These are phyloP conservation scores for Rhinichthys klamathensis DNA, from an alignment of 2,113 vertebrate genomes.

Conservation along the genomic window DNA sequence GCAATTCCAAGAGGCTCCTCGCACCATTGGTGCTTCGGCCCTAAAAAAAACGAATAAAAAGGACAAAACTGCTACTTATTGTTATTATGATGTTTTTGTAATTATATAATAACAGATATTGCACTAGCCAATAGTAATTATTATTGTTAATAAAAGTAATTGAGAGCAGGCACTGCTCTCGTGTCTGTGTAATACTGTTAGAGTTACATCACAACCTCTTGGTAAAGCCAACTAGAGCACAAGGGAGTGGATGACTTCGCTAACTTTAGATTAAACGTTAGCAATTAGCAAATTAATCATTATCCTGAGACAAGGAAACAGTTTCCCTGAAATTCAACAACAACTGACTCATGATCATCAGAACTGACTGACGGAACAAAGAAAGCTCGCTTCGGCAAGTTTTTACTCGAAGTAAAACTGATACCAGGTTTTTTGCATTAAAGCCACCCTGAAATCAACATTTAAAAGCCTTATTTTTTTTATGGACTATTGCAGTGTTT, in stretches of 20 bases:
- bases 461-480: no score
- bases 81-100: no score
- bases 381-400: not conserved
- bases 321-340: not conserved
- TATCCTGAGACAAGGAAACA: not conserved
- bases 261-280: not conserved
- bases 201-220: not conserved
- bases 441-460: no score
- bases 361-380: not conserved
- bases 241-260: not conserved
- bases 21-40: no score
- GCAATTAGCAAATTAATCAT: slow-evolving; percentile 35
- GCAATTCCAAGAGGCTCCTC: no score
- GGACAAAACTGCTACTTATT: no score
- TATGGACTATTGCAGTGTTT: no score
- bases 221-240: no score
- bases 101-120: no score
- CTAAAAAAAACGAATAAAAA: no score
- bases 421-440: not conserved
- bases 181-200: not conserved
- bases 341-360: not conserved
- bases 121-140: no score
- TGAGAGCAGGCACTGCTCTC: not conserved
- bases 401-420: not conserved
- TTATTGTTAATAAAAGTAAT: no score